Percentiles rank a stretch among this genome's conserved stretches.
phyloP scores from a whole-genome alignment of 2,797 vertebrate genomes.

The Cryptoblepharus egeriae region DNA sequence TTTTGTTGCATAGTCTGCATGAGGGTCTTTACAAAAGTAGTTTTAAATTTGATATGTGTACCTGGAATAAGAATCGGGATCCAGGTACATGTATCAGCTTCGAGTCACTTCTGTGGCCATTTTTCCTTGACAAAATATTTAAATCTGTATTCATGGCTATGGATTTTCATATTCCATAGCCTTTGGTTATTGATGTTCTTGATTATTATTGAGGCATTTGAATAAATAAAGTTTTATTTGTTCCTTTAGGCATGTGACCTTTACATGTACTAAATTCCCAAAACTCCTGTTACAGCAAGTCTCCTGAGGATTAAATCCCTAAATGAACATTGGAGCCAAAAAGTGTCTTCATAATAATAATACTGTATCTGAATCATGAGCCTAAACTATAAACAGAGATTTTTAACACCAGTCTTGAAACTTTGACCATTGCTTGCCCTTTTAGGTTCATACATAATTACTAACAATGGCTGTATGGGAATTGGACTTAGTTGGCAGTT shows the following conservation, averaged over 20 bases:
- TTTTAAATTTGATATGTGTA: neutral
- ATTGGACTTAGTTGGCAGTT: constrained; percentile 68
- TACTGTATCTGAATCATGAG: constrained; percentile 46
- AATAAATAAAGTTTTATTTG: constrained; percentile 1
- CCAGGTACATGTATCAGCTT: neutral
- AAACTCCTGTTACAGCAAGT: neutral
- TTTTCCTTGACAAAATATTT: neutral
- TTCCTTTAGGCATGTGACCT: constrained; percentile 14
- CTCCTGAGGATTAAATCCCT: constrained; percentile 15
- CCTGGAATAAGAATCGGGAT: neutral
- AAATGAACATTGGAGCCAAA: constrained; percentile 8
- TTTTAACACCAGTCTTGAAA: constrained; percentile 54
- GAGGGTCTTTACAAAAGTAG: neutral
- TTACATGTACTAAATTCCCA: neutral
- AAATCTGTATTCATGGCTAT: neutral
- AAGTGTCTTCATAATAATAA: constrained; percentile 15
- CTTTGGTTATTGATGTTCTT: neutral
- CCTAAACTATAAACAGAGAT: constrained; percentile 49
- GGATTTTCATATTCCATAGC: neutral
- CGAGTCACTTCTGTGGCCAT: neutral
- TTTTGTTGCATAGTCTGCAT: neutral
- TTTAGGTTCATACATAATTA: constrained; percentile 65
- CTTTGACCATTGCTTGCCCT: constrained; percentile 53
- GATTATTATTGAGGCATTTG: neutral
- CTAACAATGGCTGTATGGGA: constrained; percentile 67